Conservation (phyloP, 2,797 vertebrate species). For the Sternarchorhynchus goeldii region DNA sequence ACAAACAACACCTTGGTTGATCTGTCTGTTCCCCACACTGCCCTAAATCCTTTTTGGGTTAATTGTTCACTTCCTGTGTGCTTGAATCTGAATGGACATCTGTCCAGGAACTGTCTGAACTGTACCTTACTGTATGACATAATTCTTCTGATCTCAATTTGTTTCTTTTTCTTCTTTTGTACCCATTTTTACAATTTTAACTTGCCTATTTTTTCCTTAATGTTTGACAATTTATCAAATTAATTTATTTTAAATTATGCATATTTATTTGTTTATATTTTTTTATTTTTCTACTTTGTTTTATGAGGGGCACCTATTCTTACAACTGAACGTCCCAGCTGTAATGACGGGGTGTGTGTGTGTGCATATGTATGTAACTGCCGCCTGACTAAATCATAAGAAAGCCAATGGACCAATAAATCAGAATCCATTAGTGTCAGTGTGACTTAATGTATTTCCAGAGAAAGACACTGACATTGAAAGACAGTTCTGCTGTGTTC, state of each 20-base stretch:
- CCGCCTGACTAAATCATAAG: slow-evolving; percentile 21
- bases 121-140: slow-evolving; percentile 40
- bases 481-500: slow-evolving; percentile 47
- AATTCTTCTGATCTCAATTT: slow-evolving; percentile 14
- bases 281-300: slow-evolving; percentile 52
- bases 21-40: background rate
- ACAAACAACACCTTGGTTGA: background rate
- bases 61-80: slow-evolving; percentile 22
- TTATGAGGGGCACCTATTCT: slow-evolving; percentile 60
- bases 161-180: slow-evolving; percentile 42
- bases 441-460: slow-evolving; percentile 4
- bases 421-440: background rate
- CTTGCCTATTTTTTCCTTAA: slow-evolving; percentile 57
- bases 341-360: slow-evolving; percentile 57
- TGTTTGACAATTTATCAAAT: slow-evolving; percentile 67
- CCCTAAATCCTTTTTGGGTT: background rate
- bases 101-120: slow-evolving; percentile 14
- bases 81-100: slow-evolving; percentile 27
- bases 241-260: slow-evolving; percentile 79
- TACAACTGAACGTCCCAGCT: slow-evolving; percentile 35
- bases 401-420: slow-evolving; percentile 40
- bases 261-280: slow-evolving; percentile 63
- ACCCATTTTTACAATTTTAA: slow-evolving; percentile 64
- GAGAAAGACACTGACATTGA: slow-evolving; percentile 47
- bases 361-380: slow-evolving; percentile 37